A percentile compares a stretch with the other conserved stretches of the same genome.
Evolutionary conservation across 2,113 vertebrate species (phyloP).

Genomic region (Hippoglossus stenolepis): DNA sequence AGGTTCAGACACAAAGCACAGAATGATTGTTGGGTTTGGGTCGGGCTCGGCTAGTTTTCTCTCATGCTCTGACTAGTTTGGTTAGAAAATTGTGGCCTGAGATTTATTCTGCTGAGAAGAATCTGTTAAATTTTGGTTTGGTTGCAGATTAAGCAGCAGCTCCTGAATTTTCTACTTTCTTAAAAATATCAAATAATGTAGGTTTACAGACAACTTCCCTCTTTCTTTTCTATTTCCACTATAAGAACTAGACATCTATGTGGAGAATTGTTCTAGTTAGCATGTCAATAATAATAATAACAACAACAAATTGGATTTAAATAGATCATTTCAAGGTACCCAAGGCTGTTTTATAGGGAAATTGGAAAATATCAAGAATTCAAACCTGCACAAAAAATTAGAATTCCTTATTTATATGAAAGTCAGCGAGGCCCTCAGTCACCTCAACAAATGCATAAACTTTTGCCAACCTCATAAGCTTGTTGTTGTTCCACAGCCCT

Average conservation of each 20-base stretch:
- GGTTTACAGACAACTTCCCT: too few relatives aligned
- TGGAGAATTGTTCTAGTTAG: too few relatives aligned
- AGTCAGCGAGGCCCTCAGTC: conserved; percentile 7
- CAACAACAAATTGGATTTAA: not conserved
- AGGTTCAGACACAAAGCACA: not conserved
- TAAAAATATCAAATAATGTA: too few relatives aligned
- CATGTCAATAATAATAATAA: not conserved
- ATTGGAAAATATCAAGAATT: not conserved
- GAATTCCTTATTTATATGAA: not conserved
- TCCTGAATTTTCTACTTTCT: too few relatives aligned
- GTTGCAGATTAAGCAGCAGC: too few relatives aligned
- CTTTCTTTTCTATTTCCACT: too few relatives aligned
- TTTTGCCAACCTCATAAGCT: conserved; percentile 58
- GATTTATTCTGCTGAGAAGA: too few relatives aligned
- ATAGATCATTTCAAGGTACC: not conserved
- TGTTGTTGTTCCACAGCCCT: conserved; percentile 50
- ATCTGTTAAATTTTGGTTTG: too few relatives aligned
- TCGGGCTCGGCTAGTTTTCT: not conserved
- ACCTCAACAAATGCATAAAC: conserved; percentile 39
- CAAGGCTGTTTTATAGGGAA: not conserved
- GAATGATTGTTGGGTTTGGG: not conserved
- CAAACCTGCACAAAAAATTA: not conserved
- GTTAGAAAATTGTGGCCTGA: too few relatives aligned
- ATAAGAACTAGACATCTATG: too few relatives aligned
- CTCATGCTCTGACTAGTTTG: not conserved